Conservation (phyloP, 2,113 vertebrate genomes). For the Cynoglossus semilaevis region DNA sequence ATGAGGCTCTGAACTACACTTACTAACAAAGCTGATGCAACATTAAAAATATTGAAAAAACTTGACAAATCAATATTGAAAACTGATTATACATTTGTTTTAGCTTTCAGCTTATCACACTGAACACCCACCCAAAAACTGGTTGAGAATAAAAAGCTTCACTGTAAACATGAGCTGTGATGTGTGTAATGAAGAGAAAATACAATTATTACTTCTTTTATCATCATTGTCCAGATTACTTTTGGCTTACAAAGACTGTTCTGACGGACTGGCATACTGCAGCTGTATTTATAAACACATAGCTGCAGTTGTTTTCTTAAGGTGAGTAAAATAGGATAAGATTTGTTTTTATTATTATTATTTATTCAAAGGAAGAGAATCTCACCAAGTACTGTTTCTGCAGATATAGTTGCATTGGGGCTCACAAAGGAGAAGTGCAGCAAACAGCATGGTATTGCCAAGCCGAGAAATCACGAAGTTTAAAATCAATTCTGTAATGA, state of each 20-base stretch:
- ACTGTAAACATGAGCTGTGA: too few species aligned
- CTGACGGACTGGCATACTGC: constrained; percentile 15
- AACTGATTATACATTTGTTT: too few species aligned
- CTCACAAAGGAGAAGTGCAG: constrained; percentile 28
- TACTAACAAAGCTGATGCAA: neutral
- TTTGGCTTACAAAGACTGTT: too few species aligned
- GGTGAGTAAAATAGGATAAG: constrained; percentile 11
- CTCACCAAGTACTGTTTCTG: too few species aligned
- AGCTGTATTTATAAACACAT: constrained; percentile 9
- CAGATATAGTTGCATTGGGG: constrained; percentile 3
- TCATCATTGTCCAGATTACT: too few species aligned
- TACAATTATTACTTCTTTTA: too few species aligned
- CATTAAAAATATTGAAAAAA: too few species aligned
- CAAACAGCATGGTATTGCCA: constrained; percentile 22
- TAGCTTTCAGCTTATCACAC: too few species aligned
- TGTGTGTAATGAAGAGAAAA: too few species aligned
- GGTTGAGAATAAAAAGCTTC: too few species aligned
- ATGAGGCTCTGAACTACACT: neutral
- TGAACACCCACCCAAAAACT: too few species aligned
- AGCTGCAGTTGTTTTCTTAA: constrained; percentile 3
- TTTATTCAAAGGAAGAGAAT: constrained; percentile 33
- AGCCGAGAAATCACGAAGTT: constrained; percentile 47
- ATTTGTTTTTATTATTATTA: constrained; percentile 36
- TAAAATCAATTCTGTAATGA: constrained; percentile 30
- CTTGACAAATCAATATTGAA: too few species aligned